Base-by-base conservation (phyloP, 2,888 invertebrate genomes). In the Quadriops clusia region DNA sequence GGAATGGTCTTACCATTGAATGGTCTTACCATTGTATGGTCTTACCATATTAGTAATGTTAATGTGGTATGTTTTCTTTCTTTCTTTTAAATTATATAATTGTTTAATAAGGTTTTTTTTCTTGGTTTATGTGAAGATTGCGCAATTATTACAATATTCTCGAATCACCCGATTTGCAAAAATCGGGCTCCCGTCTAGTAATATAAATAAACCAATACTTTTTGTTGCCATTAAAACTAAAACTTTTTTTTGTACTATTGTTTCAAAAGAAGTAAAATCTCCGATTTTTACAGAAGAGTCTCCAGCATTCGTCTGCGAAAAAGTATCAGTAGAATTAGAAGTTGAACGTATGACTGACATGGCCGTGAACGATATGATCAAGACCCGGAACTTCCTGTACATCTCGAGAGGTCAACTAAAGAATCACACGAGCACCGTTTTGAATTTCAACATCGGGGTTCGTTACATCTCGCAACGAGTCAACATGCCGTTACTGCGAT, bases 401-500 rank as follows among this genome's bases (percentile, higher is more conserved):
- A 81, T 90, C 44, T 87, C 86, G 0, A 59, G 87, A 5, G 81
- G 85, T 1, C 87, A 89, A 54, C 68, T 89, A 38, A 89, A 89
- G 59, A 85, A 85, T 45, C 86, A 89, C 53, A 90, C 89, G 10
- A 91, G 87, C 46, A 87, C 91, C 1, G 80, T 89, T 50, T 74
- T 93, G 33, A 90, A 93, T 60, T 85, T 93, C 54, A 86, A 83
- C 50, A 55, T 60, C 15, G 56, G 54, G 53, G 79, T 90, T 44
- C 72, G 87, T 30, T 85, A 84, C 53, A 89, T 95, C 47, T 86
- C 87, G 25, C 94, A 94, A 56, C 85, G 93, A 68, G 90, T 95
- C 2, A 95, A 95, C 60, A 93, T 95, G 93, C 93, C 94, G 0
- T 64, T 95, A 18, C 63, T 95, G 24, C 67, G 95, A 28, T 69